Evolutionary conservation across 1,140 invertebrate genomes (phyloP), one percentile per base, ranked within the genome.

Genomic region (Saccostrea cuccullata): DNA sequence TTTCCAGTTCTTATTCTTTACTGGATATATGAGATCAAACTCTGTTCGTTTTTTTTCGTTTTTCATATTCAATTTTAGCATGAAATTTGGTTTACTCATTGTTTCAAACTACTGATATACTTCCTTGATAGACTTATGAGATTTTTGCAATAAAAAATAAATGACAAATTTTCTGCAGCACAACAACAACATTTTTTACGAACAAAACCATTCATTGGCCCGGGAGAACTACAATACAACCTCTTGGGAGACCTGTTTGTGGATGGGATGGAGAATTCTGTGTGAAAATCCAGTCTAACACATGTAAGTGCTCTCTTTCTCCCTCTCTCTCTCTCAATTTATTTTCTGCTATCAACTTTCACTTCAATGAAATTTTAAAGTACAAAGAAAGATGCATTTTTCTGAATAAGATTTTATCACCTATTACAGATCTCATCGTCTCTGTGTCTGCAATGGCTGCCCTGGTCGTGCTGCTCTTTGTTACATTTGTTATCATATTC

Each of bases 171-270:
- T 67, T n/a, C 6, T 3, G 15, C 13, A 77, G 70, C 26, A 77
- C 12, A 30, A 26, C 23, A 77, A 77, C 26, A 17, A 58, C 4
- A 9, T 87, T 85, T 3, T 70, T 73, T 40, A 11, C 56, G 4
- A 87, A 90, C 30, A 64, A 47, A 30, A 87, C 90, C 5, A 77
- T 90, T 6, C 77, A 55, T 9, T 90, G 90, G 90, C 84, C 88
- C 17, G 86, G 85, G 15, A 88, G 86, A 0, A 30, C 12, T 1
- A 89, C 60, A 9, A 13, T 15, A 1, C 82, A 64, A 6, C 90
- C 90, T 12, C 17, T 86, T 0, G 90, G 90, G 23, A 36, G 73
- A n/a, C 90, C 90, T 0, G 36, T 23, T n/a, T 90, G 90, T 87
- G 88, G 88, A 20, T 90, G 90, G 90, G 47, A 87, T 26, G 85